A percentile compares a stretch with the other conserved stretches of the same genome.
Evolutionary conservation across 1,140 invertebrate species (phyloP).

Genomic region (Neodiprion pinetum): DNA sequence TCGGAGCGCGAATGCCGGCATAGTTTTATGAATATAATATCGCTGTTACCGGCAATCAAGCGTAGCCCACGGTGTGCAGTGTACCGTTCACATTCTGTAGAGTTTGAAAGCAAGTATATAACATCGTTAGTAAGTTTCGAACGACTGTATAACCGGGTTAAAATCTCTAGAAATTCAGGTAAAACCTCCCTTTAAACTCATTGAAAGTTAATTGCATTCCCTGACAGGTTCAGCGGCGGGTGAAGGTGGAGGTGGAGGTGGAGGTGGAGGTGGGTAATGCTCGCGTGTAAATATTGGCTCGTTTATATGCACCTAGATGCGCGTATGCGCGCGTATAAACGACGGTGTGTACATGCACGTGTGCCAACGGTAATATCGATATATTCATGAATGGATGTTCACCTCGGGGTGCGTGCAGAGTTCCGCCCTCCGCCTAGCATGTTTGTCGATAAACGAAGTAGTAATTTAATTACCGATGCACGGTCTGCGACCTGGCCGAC

Average conservation of each 20-base stretch:
- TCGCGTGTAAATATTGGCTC: too few species aligned
- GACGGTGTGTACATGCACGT: background rate
- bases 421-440: background rate
- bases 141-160: background rate
- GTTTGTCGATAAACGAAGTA: slow-evolving; percentile 7
- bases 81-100: too few species aligned
- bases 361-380: background rate
- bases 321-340: background rate
- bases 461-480: background rate
- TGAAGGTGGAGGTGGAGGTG: background rate
- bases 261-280: background rate
- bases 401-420: background rate
- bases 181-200: slow-evolving; percentile 1
- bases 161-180: background rate
- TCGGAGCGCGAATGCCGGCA: too few species aligned
- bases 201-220: slow-evolving; percentile 3
- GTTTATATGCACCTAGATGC: background rate
- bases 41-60: too few species aligned
- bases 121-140: background rate
- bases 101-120: too few species aligned
- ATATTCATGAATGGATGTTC: background rate
- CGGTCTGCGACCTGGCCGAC: background rate
- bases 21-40: too few species aligned
- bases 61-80: too few species aligned
- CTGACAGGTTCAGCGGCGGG: background rate